Percentiles rank a stretch among this genome's conserved stretches.
Conservation (phyloP, 2,797 vertebrate genomes). For the Danio choprae region DNA sequence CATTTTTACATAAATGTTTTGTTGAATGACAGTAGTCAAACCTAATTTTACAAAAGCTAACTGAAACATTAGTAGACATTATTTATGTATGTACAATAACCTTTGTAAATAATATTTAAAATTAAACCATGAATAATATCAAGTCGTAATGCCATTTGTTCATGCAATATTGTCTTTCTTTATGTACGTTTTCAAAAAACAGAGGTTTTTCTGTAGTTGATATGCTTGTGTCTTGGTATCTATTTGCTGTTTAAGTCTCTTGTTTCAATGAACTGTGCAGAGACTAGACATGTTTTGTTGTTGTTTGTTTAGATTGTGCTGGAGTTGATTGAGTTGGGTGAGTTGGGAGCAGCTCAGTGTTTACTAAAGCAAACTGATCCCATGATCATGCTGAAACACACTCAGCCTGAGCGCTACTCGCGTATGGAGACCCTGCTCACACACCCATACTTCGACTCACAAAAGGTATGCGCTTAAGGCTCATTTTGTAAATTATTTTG, state of each 20-base stretch:
- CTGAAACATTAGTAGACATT: no score
- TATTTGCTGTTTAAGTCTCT: background rate
- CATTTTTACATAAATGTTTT: no score
- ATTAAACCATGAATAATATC: no score
- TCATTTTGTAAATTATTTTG: background rate
- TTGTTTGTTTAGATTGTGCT: constrained; percentile 86
- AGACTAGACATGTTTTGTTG: background rate
- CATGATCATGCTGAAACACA: constrained; percentile 99
- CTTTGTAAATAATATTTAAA: no score
- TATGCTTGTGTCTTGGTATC: no score
- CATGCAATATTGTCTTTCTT: no score
- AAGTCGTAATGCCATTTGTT: no score
- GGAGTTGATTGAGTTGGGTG: constrained; percentile 94
- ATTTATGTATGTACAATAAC: no score
- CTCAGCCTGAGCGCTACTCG: constrained; percentile 92
- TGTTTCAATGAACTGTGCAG: background rate
- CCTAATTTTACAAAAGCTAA: no score
- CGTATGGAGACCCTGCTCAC: constrained; percentile 94
- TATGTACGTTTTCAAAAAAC: no score
- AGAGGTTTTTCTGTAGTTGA: no score
- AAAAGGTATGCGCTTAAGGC: constrained; percentile 79
- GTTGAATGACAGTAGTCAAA: no score
- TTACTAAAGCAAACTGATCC: constrained; percentile 95
- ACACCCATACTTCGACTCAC: constrained; percentile 93
- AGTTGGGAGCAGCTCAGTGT: constrained; percentile 92